phyloP scores from a whole-genome alignment of 2,113 vertebrate species.

The Phainopepla nitens region DNA sequence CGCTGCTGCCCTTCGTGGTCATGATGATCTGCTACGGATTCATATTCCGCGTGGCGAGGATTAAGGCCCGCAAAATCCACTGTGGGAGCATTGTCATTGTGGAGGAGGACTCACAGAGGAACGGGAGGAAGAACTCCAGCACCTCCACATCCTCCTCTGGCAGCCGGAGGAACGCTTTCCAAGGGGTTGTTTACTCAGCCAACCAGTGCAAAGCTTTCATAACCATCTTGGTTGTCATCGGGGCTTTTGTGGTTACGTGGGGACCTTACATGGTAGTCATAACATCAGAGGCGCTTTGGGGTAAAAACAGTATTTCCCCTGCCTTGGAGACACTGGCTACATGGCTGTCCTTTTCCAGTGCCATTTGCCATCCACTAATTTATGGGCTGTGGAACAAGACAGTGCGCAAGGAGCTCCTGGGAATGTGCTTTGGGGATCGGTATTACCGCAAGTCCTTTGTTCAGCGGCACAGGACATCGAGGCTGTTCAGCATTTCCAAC shows the following conservation, averaged over 20 bases:
- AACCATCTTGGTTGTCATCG: slow-evolving; percentile 94
- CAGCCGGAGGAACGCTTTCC: slow-evolving; percentile 81
- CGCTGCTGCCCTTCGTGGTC: slow-evolving; percentile 81
- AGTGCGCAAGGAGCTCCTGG: slow-evolving; percentile 92
- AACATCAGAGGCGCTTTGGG: slow-evolving; percentile 90
- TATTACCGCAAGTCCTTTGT: slow-evolving; percentile 93
- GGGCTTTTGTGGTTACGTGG: slow-evolving; percentile 91
- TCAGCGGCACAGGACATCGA: slow-evolving; percentile 83
- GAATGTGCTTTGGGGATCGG: slow-evolving; percentile 94
- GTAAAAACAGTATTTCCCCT: slow-evolving; percentile 85
- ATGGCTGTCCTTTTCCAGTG: slow-evolving; percentile 93
- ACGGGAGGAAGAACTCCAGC: slow-evolving; percentile 90
- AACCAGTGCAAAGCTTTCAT: slow-evolving; percentile 96
- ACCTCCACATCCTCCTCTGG: slow-evolving; percentile 91
- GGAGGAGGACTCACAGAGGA: slow-evolving; percentile 80
- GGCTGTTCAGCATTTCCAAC: slow-evolving; percentile 97
- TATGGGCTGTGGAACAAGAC: slow-evolving; percentile 99
- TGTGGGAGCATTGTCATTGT: slow-evolving; percentile 84
- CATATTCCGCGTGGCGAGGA: slow-evolving; percentile 94
- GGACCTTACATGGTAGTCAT: slow-evolving; percentile 93
- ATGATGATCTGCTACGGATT: slow-evolving; percentile 94
- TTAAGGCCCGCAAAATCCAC: slow-evolving; percentile 96
- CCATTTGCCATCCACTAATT: slow-evolving; percentile 92
- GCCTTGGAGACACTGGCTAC: slow-evolving; percentile 89
- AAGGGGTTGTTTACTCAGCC: slow-evolving; percentile 88